Evolutionary conservation across 2,888 invertebrate genomes (phyloP).

Genomic region (Plagodis pulveraria): DNA sequence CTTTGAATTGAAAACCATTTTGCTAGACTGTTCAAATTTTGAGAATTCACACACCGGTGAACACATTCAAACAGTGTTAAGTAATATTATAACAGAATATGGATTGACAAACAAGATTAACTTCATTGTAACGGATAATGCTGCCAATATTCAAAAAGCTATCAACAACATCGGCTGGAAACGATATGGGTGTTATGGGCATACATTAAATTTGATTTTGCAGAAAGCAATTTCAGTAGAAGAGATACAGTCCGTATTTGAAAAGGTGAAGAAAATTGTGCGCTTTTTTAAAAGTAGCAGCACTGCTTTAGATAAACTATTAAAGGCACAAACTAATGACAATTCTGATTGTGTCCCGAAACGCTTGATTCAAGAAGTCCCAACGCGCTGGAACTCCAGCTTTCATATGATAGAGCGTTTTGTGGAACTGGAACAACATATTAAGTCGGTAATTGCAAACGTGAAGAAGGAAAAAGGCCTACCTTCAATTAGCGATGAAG

Average conservation of each 20-base stretch:
- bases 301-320: too few relatives aligned
- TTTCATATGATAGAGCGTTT: not conserved
- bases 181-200: too few relatives aligned
- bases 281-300: too few relatives aligned
- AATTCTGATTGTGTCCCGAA: not conserved
- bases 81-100: constrained; percentile 21
- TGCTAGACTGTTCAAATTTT: constrained; percentile 30
- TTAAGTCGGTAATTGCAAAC: not conserved
- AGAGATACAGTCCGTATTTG: too few relatives aligned
- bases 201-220: too few relatives aligned
- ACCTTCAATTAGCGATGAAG: not conserved
- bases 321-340: too few relatives aligned
- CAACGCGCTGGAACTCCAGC: constrained; percentile 4
- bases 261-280: too few relatives aligned
- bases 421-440: not conserved
- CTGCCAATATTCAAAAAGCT: constrained; percentile 35
- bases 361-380: not conserved
- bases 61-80: constrained; percentile 38
- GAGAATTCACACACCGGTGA: constrained; percentile 34
- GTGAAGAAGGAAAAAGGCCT: not conserved
- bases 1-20: constrained; percentile 30
- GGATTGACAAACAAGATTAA: constrained; percentile 36
- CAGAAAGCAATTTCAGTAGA: too few relatives aligned
- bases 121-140: constrained; percentile 47
- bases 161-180: too few relatives aligned